phyloP scores from a whole-genome alignment of 2,113 vertebrate species.

The Menura novaehollandiae region DNA sequence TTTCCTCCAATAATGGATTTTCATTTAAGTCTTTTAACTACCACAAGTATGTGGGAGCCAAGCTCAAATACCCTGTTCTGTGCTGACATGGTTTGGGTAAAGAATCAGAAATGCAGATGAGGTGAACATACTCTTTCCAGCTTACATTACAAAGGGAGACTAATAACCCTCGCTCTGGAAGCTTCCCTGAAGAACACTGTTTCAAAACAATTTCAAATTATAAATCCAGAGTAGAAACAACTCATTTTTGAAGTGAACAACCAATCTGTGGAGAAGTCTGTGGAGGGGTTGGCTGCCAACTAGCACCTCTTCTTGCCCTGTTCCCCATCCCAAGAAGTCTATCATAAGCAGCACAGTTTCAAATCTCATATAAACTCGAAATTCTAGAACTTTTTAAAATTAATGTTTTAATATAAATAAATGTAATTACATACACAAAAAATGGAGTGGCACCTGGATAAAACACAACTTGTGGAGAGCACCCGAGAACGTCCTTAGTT shows the following conservation, averaged over 20 bases:
- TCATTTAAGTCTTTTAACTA: constrained; percentile 65
- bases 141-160: constrained; percentile 49
- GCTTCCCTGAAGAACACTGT: constrained; percentile 69
- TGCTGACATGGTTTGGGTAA: constrained; percentile 66
- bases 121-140: constrained; percentile 51
- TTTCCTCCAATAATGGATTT: constrained; percentile 40
- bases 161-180: constrained; percentile 52
- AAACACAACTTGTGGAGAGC: constrained; percentile 62
- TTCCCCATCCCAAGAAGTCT: constrained; percentile 17
- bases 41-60: constrained; percentile 58
- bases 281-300: constrained; percentile 31
- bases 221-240: constrained; percentile 45
- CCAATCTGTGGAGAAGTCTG: constrained; percentile 19
- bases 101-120: constrained; percentile 54
- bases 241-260: constrained; percentile 21
- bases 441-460: constrained; percentile 73
- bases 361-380: background rate
- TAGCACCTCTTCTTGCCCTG: constrained; percentile 50
- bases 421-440: constrained; percentile 61
- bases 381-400: constrained; percentile 27
- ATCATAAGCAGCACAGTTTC: constrained; percentile 52
- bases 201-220: constrained; percentile 60
- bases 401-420: constrained; percentile 70
- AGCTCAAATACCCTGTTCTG: constrained; percentile 74
- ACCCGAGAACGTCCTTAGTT: background rate